A percentile compares a stretch with the other conserved stretches of the same genome.
Conservation (phyloP, 2,888 invertebrate genomes). For the Drosophila borealis region DNA sequence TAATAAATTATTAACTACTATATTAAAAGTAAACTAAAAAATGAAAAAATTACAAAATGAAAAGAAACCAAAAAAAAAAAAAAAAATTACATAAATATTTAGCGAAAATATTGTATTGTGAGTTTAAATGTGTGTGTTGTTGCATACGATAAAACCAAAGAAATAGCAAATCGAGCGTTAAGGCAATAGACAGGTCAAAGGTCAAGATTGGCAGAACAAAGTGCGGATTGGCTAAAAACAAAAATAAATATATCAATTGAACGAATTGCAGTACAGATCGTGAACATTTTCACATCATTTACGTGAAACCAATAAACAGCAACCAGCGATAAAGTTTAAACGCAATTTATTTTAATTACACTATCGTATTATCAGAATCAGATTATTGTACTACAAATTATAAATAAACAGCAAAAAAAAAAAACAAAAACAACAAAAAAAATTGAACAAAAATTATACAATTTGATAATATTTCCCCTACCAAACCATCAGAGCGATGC, state of each 20-base stretch:
- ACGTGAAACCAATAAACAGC: conserved; percentile 41
- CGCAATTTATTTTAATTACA: conserved; percentile 57
- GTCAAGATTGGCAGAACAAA: conserved; percentile 45
- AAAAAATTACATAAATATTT: conserved; percentile 79
- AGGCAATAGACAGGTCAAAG: conserved; percentile 43
- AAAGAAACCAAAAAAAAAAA: conserved; percentile 66
- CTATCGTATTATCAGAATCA: conserved; percentile 46
- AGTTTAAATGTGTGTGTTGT: conserved; percentile 84
- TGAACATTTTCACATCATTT: conserved; percentile 27
- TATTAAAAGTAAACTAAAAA: conserved; percentile 68
- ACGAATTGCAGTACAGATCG: conserved; percentile 17
- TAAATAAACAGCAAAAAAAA: conserved; percentile 34
- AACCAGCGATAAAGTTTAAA: conserved; percentile 56
- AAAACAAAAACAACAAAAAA: background rate
- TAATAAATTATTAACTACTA: conserved; percentile 76
- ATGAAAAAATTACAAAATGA: conserved; percentile 52
- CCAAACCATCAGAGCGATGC: conserved; percentile 29
- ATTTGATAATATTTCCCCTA: conserved; percentile 57
- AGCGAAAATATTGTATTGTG: conserved; percentile 84
- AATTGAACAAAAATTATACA: conserved; percentile 41
- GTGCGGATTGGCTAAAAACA: conserved; percentile 9
- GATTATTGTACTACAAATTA: conserved; percentile 52
- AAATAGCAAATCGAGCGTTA: conserved; percentile 36
- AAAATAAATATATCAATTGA: background rate
- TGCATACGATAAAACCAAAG: conserved; percentile 71